Percentiles rank a stretch among this genome's conserved stretches.
Conservation (phyloP, 2,797 vertebrate species). For the Propithecus perrieri region DNA sequence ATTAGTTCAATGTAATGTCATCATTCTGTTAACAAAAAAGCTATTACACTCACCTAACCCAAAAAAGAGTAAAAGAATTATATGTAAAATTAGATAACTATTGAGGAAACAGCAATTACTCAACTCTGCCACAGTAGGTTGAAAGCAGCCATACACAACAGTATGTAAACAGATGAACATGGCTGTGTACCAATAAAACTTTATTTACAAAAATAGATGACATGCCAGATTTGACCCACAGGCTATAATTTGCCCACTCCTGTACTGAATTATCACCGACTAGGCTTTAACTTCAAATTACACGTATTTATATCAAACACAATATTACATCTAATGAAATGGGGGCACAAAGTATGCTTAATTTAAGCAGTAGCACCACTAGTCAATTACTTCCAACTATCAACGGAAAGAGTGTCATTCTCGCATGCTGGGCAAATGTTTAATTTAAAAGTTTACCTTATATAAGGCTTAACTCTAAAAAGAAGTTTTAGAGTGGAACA, state of each 20-base stretch:
- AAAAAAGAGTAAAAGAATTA: not conserved
- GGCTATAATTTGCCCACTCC: not conserved
- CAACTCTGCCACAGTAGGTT: not conserved
- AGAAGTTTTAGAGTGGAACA: not conserved
- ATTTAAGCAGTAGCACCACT: not conserved
- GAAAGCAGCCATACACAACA: not conserved
- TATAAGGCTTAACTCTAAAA: not conserved
- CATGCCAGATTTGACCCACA: not conserved
- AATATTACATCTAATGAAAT: conserved; percentile 6
- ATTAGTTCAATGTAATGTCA: not conserved
- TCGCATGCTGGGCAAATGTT: not conserved
- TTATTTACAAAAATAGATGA: conserved; percentile 26
- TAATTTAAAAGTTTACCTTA: not conserved
- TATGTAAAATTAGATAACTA: conserved; percentile 75
- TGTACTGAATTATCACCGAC: not conserved
- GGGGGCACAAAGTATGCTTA: conserved; percentile 16
- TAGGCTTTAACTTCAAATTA: conserved; percentile 16
- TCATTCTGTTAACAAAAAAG: conserved; percentile 35
- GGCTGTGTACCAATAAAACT: not conserved
- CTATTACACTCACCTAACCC: not conserved
- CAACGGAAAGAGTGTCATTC: not conserved
- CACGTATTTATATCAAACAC: conserved; percentile 26
- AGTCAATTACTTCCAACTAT: not conserved
- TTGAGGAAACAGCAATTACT: conserved; percentile 45
- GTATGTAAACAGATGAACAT: not conserved